Conservation (phyloP, 2,797 vertebrate species). For the Dallia pectoralis region DNA sequence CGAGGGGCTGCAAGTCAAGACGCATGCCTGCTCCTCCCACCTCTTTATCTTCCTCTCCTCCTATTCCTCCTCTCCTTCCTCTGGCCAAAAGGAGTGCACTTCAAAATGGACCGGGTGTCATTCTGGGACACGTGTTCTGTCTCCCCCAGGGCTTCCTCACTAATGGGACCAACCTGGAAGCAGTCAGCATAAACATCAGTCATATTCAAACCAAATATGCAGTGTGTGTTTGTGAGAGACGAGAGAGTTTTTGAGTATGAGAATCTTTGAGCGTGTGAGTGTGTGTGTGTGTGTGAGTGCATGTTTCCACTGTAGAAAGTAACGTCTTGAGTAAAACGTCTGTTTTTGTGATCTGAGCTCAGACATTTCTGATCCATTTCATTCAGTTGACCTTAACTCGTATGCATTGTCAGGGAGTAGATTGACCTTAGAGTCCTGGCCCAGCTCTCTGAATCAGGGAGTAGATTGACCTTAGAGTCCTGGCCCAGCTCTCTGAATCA, state of each 20-base stretch:
- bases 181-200: conserved; percentile 10
- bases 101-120: not conserved
- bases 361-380: not conserved
- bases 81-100: not conserved
- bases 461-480: too few relatives aligned
- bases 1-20: conserved; percentile 71
- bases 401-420: not conserved
- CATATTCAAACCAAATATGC: not conserved
- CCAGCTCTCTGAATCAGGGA: not conserved
- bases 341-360: not conserved
- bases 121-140: not conserved
- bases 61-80: conserved; percentile 45
- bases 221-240: not conserved
- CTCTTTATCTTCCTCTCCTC: conserved; percentile 47
- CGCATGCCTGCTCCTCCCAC: conserved; percentile 54
- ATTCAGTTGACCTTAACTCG: not conserved
- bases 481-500: not conserved
- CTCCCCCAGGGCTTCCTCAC: not conserved
- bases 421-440: not conserved
- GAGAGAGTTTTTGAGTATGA: too few relatives aligned
- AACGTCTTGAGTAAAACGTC: conserved; percentile 37
- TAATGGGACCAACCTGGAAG: not conserved
- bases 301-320: conserved; percentile 1
- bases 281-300: not conserved
- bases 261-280: too few relatives aligned